These are phyloP conservation scores for Ypsolopha sequella DNA, from an alignment of 2,888 invertebrate genomes.

Conservation along the genomic window DNA sequence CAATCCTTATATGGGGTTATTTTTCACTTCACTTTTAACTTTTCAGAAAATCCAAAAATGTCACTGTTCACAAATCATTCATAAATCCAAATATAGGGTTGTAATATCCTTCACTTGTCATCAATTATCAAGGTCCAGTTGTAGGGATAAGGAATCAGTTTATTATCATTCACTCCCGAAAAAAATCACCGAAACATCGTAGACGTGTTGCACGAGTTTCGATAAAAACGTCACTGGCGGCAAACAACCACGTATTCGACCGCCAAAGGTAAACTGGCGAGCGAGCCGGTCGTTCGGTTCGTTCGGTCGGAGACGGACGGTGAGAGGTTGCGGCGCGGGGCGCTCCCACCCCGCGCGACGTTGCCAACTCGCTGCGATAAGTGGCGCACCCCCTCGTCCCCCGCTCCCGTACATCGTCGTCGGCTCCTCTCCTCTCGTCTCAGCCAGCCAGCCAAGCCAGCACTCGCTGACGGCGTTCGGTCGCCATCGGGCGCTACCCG, in stretches of 20 bases:
- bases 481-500: constrained; percentile 59
- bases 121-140: constrained; percentile 78
- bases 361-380: constrained; percentile 69
- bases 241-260: constrained; percentile 63
- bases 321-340: constrained; percentile 73
- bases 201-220: constrained; percentile 68
- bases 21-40: constrained; percentile 53
- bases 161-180: constrained; percentile 56
- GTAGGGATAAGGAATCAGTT: constrained; percentile 63
- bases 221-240: constrained; percentile 66
- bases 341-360: constrained; percentile 66
- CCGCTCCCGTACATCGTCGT: constrained; percentile 31
- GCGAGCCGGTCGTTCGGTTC: constrained; percentile 16
- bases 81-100: constrained; percentile 58
- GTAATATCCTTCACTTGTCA: constrained; percentile 65
- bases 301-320: constrained; percentile 25
- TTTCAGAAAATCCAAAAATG: constrained; percentile 40
- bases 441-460: constrained; percentile 26
- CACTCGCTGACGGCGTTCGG: constrained; percentile 31
- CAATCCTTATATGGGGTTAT: constrained; percentile 43
- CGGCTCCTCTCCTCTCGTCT: not conserved
- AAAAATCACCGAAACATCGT: constrained; percentile 64
- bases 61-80: constrained; percentile 53
- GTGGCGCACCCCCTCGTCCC: constrained; percentile 69
- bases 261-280: constrained; percentile 75